Percentiles rank a stretch among this genome's conserved stretches.
Evolutionary conservation across 2,113 vertebrate species (phyloP).

Genomic region (Tringa solitaria): DNA sequence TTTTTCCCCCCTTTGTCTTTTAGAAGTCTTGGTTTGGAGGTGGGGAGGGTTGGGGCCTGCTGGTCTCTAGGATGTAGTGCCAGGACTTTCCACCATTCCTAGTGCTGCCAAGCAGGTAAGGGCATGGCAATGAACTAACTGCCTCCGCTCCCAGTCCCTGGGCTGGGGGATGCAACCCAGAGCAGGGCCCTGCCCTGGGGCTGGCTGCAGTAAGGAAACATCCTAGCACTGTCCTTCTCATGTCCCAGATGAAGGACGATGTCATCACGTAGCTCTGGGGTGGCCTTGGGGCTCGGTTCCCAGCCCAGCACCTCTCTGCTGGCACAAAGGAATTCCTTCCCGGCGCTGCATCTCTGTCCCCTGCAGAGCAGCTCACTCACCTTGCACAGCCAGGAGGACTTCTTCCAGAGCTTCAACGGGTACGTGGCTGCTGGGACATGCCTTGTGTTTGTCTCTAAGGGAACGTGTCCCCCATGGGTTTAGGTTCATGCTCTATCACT

Average conservation of each 20-base stretch:
- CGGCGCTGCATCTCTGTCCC: rapidly evolving
- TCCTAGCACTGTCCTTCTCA: background rate
- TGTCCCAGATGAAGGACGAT: background rate
- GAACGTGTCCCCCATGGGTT: rapidly evolving
- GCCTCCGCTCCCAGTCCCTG: no score
- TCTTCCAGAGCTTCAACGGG: background rate
- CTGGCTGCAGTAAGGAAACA: rapidly evolving
- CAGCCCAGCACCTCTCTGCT: background rate
- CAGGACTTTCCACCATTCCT: background rate
- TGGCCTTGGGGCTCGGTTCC: background rate
- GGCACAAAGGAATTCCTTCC: rapidly evolving
- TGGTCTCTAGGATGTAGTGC: background rate
- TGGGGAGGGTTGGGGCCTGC: background rate
- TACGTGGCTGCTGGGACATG: background rate
- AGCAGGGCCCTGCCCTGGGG: background rate
- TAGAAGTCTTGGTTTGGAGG: background rate
- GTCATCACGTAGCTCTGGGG: background rate
- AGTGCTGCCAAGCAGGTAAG: background rate
- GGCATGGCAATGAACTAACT: rapidly evolving
- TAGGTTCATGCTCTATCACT: rapidly evolving
- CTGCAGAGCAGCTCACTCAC: background rate
- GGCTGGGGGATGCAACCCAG: background rate
- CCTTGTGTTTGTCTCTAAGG: rapidly evolving
- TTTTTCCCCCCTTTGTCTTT: background rate
- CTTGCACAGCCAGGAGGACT: background rate